These are phyloP conservation scores for Halichoeres trimaculatus DNA, from an alignment of 2,113 vertebrate genomes.

Conservation along the genomic window DNA sequence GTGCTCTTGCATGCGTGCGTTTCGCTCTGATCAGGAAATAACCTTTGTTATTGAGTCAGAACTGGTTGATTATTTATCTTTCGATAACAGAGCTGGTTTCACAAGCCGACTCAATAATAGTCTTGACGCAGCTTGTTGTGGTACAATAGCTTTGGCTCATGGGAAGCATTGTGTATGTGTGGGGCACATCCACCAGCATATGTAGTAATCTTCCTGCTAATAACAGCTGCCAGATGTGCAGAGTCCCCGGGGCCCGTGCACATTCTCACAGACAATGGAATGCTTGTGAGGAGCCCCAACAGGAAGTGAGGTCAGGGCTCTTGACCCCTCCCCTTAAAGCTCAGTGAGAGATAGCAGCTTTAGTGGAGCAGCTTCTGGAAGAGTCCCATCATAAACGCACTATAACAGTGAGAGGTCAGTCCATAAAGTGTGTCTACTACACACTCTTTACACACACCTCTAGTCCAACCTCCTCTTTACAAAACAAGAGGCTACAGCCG, in stretches of 20 bases:
- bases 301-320: conserved; percentile 87
- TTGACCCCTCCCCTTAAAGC: conserved; percentile 77
- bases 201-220: conserved; percentile 68
- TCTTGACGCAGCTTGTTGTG: neutral
- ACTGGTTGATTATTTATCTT: too few species aligned
- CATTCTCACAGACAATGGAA: conserved; percentile 88
- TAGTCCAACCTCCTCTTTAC: conserved; percentile 18
- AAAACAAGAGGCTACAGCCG: neutral
- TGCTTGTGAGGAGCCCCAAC: conserved; percentile 83
- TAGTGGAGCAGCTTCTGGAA: conserved; percentile 43
- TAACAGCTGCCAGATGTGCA: conserved; percentile 87
- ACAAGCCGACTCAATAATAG: too few species aligned
- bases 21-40: neutral
- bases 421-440: conserved; percentile 58
- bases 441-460: conserved; percentile 27
- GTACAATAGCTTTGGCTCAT: conserved; percentile 3
- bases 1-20: too few species aligned
- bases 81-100: too few species aligned
- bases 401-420: conserved; percentile 52
- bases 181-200: conserved; percentile 53
- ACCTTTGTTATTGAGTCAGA: too few species aligned
- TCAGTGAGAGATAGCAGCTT: conserved; percentile 62
- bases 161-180: conserved; percentile 20
- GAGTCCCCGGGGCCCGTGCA: conserved; percentile 77
- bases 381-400: conserved; percentile 66